Evolutionary conservation across 2,888 invertebrate genomes (phyloP), one percentile per base, ranked within the genome.

Genomic region (Hyppa rectilinea): DNA sequence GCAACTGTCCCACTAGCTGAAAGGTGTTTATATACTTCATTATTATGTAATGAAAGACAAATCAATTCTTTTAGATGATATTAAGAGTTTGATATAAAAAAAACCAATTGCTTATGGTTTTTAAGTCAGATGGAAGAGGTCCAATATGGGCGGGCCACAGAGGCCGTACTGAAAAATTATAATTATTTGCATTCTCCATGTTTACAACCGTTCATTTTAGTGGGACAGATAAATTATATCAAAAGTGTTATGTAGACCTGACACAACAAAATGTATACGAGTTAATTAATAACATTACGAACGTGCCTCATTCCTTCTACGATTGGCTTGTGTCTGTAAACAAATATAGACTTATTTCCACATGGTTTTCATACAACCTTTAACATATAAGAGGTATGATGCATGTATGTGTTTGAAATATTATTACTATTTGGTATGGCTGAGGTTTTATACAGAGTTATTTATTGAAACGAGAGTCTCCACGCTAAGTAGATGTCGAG

Each of bases 391-490:
- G 81, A 86, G 78, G 81, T 83, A 86, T 86, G 78, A 85, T 83
- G 84, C 65, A 77, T 75, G 78, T 77, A 75, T 72, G 70, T 58
- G 75, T 68, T 73, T 72, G 61, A 81, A 76, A 75, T 84, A 80
- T 79, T 80, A 81, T 81, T 83, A 85, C 74, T 94, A 93, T 95
- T 95, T 95, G 95, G 94, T 94, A 94, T 93, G 89, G 85, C 87
- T 93, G 94, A 95, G 94, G 94, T 94, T 93, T 93, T 95, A 95
- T 94, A 95, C 94, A 95, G 94, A 95, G 94, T 94, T 94, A 94
- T 94, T 94, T 90, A 87, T 84, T 82, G 71, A 82, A 84, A 75
- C 68, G 77, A 80, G 76, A 62, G 65, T 72, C 64, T 72, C 80
- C 50, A 78, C 72, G 75, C 36, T 71, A 63, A 74, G 56, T 68